Evolutionary conservation across 2,888 invertebrate species (phyloP), one percentile per base, ranked within the genome.

Genomic region (Nymphalis polychloros): DNA sequence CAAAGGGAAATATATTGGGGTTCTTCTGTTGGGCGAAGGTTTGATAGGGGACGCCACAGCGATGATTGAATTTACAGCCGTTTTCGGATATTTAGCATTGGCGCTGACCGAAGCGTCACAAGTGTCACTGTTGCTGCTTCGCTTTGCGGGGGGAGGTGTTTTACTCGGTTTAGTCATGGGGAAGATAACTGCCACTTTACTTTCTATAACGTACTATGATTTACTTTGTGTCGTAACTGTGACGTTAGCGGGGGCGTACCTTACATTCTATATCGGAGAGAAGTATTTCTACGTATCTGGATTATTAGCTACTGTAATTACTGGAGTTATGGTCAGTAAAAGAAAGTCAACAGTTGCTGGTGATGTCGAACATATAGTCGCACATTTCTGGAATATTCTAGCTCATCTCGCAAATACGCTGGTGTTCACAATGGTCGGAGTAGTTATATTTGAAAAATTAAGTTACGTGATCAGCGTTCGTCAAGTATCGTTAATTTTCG

Each of bases 401-500:
- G 82, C 85, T 0, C 85, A 89, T 68, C 77, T 82, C 8, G 86
- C 87, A 6, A 94, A 95, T 75, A 94, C 94, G 0, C 78, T 94
- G 16, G 90, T 95, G 50, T 95, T 95, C 71, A 93, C 94, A 0
- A 91, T 94, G 79, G 93, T 94, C 0, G 94, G 95, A 0, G 93
- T 94, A 17, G 93, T 94, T 48, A 94, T 95, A 31, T 91, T 94
- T 55, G 93, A 94, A 75, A 93, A 86, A 70, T 83, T 93, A 19
- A 87, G 88, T 52, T 83, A 90, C 62, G 87, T 93, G 16, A 84
- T 92, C 31, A 86, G 81, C 50, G 85, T 88, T 13, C 76, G 87
- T 8, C 90, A 90, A 70, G 79, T 89, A 1, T 81, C 92, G 2
- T 67, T 91, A 69, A 77, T 90, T 6, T 89, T 92, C 68, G 92